phyloP scores from a whole-genome alignment of 2,797 vertebrate species.

The Sebastes iracundus region DNA sequence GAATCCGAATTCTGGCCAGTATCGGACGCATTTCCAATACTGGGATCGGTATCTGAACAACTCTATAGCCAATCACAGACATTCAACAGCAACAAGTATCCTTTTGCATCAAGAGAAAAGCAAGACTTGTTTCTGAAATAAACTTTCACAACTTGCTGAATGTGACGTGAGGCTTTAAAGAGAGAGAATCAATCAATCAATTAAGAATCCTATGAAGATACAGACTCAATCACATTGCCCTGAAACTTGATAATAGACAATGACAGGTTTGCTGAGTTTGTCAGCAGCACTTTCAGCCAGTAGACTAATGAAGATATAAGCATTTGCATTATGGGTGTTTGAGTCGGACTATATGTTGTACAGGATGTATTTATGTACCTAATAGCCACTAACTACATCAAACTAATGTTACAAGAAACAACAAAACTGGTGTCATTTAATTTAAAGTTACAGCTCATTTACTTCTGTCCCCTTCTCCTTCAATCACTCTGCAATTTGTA shows the following conservation, averaged over 20 bases:
- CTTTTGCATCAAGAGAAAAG: too few relatives aligned
- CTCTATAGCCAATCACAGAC: too few relatives aligned
- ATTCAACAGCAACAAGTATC: too few relatives aligned
- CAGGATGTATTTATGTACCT: neutral
- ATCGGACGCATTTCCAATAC: too few relatives aligned
- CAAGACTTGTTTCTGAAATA: neutral
- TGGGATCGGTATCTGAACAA: too few relatives aligned
- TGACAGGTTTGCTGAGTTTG: neutral
- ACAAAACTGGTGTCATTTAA: conserved; percentile 1
- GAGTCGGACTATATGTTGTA: neutral
- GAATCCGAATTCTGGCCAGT: too few relatives aligned
- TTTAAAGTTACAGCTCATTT: conserved; percentile 43
- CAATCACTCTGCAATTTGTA: conserved; percentile 19
- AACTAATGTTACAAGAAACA: conserved; percentile 1
- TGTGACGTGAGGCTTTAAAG: neutral
- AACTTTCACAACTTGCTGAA: neutral
- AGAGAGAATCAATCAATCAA: neutral
- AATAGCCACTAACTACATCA: neutral
- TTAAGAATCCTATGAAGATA: neutral
- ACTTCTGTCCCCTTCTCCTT: conserved; percentile 19
- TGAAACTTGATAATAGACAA: neutral
- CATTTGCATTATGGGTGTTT: neutral
- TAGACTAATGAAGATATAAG: neutral
- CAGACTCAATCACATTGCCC: neutral
- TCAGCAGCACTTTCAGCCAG: neutral